Evolutionary conservation across 2,113 vertebrate genomes (phyloP), one percentile per base, ranked within the genome.

Genomic region (Polypterus senegalus): DNA sequence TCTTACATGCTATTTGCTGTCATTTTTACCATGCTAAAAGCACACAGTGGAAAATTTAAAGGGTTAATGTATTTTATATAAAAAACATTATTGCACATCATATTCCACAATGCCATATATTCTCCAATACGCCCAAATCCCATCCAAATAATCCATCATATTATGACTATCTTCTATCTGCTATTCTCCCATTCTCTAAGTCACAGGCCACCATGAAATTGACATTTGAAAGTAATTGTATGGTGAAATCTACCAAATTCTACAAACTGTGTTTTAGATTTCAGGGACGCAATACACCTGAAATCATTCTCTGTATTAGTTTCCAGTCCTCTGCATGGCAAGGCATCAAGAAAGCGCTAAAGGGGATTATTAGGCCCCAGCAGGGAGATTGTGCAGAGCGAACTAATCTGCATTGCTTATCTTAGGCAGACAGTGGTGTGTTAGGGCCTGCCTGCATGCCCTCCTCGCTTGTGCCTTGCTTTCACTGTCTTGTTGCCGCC

Each of bases 201-300:
- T 82, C 80, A 70, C 82, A 82, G 89, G 81, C 81, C 43, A 7
- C 89, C 85, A 79, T 93, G 91, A 93, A 93, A 94, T 92, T 92
- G 90, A 87, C 88, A 92, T 93, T 92, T 90, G 82, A 86, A 86
- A 89, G 83, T 89, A 91, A 92, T 88, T 90, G 88, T 88, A 86
- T 78, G 75, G 84, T 74, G 70, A 88, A 86, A 88, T 82, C 80
- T 71, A 63, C 53, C 66, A 1, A 73, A 82, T 81, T 83, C 78
- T 80, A 76, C 76, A 76, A 82, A 70, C 77, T 49, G 68, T 65
- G 72, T 74, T 74, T 79, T 63, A 83, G 85, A 83, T 83, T 81
- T 81, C 83, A 73, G 58, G 76, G 5, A 3, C 77, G 73, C 69
- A 73, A 67, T 68, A 54, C 67, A 71, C 75, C 77, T 74, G 68